A percentile compares a stretch with the other conserved stretches of the same genome.
Evolutionary conservation across 2,113 vertebrate genomes (phyloP).

Genomic region (Corythaeola cristata): DNA sequence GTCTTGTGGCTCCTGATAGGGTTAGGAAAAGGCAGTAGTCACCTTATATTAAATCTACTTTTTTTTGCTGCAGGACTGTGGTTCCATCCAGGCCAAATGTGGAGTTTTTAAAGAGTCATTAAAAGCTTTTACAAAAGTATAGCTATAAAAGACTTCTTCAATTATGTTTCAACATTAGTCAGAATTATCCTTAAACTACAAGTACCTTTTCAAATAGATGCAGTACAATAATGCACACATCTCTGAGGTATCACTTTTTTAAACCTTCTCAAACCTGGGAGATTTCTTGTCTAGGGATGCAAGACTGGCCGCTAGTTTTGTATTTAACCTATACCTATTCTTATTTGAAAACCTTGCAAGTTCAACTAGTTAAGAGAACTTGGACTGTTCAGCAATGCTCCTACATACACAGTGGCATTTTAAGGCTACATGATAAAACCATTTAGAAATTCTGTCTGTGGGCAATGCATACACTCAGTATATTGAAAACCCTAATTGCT

Average conservation of each 20-base stretch:
- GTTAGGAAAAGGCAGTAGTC: background rate
- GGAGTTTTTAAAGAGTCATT: background rate
- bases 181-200: background rate
- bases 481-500: background rate
- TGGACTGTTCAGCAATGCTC: background rate
- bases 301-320: background rate
- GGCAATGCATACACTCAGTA: background rate
- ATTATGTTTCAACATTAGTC: background rate
- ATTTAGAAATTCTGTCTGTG: background rate
- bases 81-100: background rate
- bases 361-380: background rate
- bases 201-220: background rate
- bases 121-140: background rate
- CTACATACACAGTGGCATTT: background rate
- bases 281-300: background rate
- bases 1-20: background rate
- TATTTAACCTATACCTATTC: background rate
- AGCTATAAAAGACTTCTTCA: background rate
- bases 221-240: background rate
- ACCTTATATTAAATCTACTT: background rate
- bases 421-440: background rate
- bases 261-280: background rate
- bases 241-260: background rate
- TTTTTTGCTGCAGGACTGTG: background rate
- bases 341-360: background rate